These are phyloP conservation scores for Engystomops pustulosus DNA, from an alignment of 2,113 vertebrate genomes.

Conservation along the genomic window DNA sequence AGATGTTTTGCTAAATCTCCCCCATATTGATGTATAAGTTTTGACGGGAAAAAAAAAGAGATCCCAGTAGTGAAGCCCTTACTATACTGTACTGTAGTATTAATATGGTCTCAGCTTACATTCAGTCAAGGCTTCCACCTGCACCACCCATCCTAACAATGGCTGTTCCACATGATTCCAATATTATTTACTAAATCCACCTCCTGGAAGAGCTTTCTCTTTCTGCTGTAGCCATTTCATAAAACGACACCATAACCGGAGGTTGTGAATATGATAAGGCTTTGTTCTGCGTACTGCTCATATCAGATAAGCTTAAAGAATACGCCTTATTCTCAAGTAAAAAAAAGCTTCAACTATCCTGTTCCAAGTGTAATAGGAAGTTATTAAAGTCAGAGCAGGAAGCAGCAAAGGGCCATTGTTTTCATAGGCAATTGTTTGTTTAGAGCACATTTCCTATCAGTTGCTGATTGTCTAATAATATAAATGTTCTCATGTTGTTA, in stretches of 20 bases:
- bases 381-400: constrained; percentile 55
- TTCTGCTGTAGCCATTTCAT: constrained; percentile 12
- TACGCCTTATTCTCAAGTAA: constrained; percentile 12
- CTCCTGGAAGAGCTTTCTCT: background rate
- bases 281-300: constrained; percentile 5
- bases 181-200: background rate
- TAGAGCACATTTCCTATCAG: constrained; percentile 29
- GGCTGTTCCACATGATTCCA: background rate
- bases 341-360: constrained; percentile 36
- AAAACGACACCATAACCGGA: background rate
- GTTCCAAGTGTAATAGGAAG: constrained; percentile 51
- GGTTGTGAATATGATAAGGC: constrained; percentile 33
- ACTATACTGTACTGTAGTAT: background rate
- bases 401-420: constrained; percentile 26
- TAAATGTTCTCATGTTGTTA: background rate
- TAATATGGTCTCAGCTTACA: background rate
- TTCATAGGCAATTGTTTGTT: constrained; percentile 46
- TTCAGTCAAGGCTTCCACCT: background rate
- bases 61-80: background rate
- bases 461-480: constrained; percentile 13
- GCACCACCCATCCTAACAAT: constrained; percentile 25
- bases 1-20: no score
- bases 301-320: constrained; percentile 2
- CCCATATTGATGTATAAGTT: no score
- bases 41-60: background rate